phyloP scores from a whole-genome alignment of 2,888 invertebrate species.

The Exephanes ischioxanthus region DNA sequence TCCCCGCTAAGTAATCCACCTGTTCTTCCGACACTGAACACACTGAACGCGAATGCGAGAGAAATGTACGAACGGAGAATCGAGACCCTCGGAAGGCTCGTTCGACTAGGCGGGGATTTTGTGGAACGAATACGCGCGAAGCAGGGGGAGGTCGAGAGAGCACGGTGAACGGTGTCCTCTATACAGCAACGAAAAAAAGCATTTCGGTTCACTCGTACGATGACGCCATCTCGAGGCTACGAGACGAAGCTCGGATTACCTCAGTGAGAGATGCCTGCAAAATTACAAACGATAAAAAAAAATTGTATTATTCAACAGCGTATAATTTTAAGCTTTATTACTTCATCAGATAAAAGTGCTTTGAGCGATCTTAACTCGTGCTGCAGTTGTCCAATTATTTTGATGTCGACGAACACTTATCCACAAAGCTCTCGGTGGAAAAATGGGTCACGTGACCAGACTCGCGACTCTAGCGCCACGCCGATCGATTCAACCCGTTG shows the following conservation, averaged over 20 bases:
- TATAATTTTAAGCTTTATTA: background rate
- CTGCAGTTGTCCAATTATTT: background rate
- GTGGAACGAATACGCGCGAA: constrained; percentile 35
- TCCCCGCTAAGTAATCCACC: constrained; percentile 76
- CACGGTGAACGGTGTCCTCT: constrained; percentile 59
- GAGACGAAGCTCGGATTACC: constrained; percentile 9
- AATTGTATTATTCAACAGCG: background rate
- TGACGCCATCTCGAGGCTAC: constrained; percentile 38
- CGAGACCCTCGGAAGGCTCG: constrained; percentile 25
- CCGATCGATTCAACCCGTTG: constrained; percentile 43
- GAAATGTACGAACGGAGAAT: constrained; percentile 51
- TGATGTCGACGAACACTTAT: background rate
- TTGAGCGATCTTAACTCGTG: background rate
- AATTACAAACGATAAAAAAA: background rate
- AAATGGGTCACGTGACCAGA: background rate
- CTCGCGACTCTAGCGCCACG: constrained; percentile 27
- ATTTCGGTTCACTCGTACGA: background rate
- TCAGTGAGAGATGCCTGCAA: background rate
- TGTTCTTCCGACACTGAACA: constrained; percentile 75
- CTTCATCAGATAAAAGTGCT: background rate
- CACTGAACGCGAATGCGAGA: constrained; percentile 75
- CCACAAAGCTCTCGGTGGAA: background rate
- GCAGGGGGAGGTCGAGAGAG: constrained; percentile 23
- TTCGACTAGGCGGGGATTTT: constrained; percentile 28
- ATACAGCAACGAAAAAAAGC: constrained; percentile 1